Percentiles rank a stretch among this genome's conserved stretches.
Conservation (phyloP, 2,797 vertebrate species). For the Mormyrus proboscirostris region DNA sequence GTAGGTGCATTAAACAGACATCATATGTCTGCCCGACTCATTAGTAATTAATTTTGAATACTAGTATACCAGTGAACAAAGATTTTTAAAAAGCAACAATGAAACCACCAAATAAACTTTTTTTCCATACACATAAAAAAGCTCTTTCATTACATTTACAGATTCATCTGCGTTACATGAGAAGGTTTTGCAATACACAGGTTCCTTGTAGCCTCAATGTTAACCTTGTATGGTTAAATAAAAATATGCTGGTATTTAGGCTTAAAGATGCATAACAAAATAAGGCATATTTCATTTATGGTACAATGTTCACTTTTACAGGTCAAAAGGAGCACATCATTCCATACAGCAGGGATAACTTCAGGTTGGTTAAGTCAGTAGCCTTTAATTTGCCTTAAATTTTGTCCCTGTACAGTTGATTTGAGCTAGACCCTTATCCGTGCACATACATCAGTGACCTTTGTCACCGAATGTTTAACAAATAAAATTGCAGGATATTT, state of each 20-base stretch:
- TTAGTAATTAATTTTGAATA: background rate
- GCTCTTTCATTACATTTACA: background rate
- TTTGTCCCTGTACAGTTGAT: background rate
- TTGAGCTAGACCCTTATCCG: background rate
- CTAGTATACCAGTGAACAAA: background rate
- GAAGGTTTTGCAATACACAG: background rate
- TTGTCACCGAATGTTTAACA: background rate
- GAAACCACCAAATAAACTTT: background rate
- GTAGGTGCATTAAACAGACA: background rate
- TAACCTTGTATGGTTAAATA: background rate
- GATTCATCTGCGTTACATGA: background rate
- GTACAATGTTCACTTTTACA: background rate
- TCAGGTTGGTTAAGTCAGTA: background rate
- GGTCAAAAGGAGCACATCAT: background rate
- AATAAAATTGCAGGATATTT: background rate
- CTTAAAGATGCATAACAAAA: background rate
- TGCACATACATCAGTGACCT: background rate
- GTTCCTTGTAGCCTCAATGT: background rate
- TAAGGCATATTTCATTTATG: background rate
- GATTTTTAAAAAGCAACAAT: background rate
- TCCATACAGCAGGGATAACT: background rate
- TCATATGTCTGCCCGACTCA: background rate
- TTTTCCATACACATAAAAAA: background rate
- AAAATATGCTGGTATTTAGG: background rate
- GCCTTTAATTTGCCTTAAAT: background rate